Base-by-base conservation (phyloP, 2,888 invertebrate species). In the Lysandra coridon region DNA sequence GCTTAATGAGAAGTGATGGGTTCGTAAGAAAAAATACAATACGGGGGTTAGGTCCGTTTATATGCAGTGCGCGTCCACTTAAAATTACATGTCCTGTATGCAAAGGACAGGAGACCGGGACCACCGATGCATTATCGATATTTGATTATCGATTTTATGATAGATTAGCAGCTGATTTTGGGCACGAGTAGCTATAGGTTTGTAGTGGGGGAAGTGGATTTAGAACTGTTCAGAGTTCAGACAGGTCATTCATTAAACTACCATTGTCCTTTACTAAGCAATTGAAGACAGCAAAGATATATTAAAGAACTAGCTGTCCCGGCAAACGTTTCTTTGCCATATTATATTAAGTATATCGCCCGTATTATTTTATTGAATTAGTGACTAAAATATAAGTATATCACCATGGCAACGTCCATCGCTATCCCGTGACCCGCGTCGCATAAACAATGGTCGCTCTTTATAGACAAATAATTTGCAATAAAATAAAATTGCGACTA, bases 1-100 rank as follows among this genome's bases (percentile, higher is more conserved):
- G 91, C 89, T 94, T 94, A 94, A 94, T 94, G 94, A 94, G 94
- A 94, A 94, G 90, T 94, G 94, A 94, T 94, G 94, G 91, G 93
- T 94, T 94, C 92, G 87, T 92, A 91, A 91, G 94, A 94, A 94
- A 90, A 91, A 92, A 92, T 88, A 91, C 91, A 91, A 91, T 91
- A 88, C 87, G 88, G 86, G 87, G 87, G 87, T 89, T 89, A 87
- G 87, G 83, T 84, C 84, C 89, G 91, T 92, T 89, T 85, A 89
- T 93, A 94, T 94, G 93, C 94, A 87, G 89, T 85, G 83, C 87
- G 90, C 92, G 88, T 89, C 83, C 86, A 84, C 86, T 87, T 90
- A 85, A 91, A 90, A 92, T 89, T 90, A 92, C 93, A 91, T 91
- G 93, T 88, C 88, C 86, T 91, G 93, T 91, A 90, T 92, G 90